Conservation (phyloP, 2,797 vertebrate genomes). For the Sebastes aleutianus region DNA sequence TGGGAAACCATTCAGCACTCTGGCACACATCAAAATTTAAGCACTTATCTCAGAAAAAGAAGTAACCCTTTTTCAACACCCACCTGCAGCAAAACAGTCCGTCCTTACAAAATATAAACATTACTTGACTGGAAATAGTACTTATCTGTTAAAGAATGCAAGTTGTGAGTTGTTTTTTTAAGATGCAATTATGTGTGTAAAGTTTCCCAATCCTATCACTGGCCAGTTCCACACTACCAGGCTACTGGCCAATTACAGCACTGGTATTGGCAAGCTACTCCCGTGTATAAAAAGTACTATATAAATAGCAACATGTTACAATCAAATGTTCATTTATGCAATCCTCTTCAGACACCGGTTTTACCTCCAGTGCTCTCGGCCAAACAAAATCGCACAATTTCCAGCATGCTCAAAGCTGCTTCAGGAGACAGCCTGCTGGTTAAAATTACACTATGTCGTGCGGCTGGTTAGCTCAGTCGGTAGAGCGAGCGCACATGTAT, state of each 20-base stretch:
- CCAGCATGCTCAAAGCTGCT: not conserved
- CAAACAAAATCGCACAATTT: not conserved
- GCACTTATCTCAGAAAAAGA: not conserved
- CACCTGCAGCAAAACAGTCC: not conserved
- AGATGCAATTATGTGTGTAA: not conserved
- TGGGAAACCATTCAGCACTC: slow-evolving; percentile 7
- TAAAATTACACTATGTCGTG: not conserved
- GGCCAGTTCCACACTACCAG: not conserved
- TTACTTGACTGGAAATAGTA: not conserved
- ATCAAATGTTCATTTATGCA: not conserved
- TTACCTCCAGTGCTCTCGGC: not conserved
- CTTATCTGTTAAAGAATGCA: not conserved
- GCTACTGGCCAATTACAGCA: not conserved
- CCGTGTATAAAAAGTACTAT: not conserved
- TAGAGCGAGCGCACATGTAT: no score
- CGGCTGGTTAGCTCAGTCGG: no score
- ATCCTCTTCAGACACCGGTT: not conserved
- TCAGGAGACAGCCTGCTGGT: not conserved
- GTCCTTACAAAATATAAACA: not conserved
- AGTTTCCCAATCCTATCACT: not conserved
- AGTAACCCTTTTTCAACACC: not conserved
- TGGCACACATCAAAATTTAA: slow-evolving; percentile 6
- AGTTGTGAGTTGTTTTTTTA: not conserved
- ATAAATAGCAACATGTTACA: not conserved
- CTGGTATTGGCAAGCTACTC: not conserved